A percentile compares a stretch with the other conserved stretches of the same genome.
phyloP scores from a whole-genome alignment of 2,888 invertebrate species.

The Azorinus chamasolen region DNA sequence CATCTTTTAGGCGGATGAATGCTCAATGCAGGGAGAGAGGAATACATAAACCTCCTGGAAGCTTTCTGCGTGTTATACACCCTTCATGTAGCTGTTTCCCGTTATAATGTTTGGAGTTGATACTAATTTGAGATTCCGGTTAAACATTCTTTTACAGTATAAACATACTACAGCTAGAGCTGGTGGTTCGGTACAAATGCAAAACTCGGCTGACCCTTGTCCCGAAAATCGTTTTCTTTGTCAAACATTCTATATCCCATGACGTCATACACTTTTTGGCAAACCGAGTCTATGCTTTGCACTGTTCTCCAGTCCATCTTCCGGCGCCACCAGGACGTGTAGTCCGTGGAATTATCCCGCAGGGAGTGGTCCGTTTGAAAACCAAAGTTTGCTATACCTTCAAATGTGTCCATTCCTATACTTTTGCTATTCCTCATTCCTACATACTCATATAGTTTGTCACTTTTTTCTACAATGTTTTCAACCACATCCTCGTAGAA shows the following conservation, averaged over 20 bases:
- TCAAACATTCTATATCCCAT: slow-evolving; percentile 2
- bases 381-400: slow-evolving; percentile 1
- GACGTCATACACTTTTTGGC: not conserved
- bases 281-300: not conserved
- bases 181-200: too few relatives aligned
- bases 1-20: too few relatives aligned
- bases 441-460: slow-evolving; percentile 3
- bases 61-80: too few relatives aligned
- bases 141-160: too few relatives aligned
- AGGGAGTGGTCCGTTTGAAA: slow-evolving; percentile 2
- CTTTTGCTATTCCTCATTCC: not conserved
- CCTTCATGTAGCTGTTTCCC: too few relatives aligned
- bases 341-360: slow-evolving; percentile 17
- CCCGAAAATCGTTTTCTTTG: too few relatives aligned
- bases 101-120: too few relatives aligned
- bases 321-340: not conserved
- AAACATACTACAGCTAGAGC: too few relatives aligned
- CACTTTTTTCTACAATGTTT: not conserved
- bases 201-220: too few relatives aligned
- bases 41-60: too few relatives aligned
- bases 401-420: not conserved
- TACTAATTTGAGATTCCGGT: too few relatives aligned
- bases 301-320: not conserved
- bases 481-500: slow-evolving; percentile 9
- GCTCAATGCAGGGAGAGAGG: too few relatives aligned